Evolutionary conservation across 2,797 vertebrate genomes (phyloP).

Genomic region (Pseudopleuronectes americanus): DNA sequence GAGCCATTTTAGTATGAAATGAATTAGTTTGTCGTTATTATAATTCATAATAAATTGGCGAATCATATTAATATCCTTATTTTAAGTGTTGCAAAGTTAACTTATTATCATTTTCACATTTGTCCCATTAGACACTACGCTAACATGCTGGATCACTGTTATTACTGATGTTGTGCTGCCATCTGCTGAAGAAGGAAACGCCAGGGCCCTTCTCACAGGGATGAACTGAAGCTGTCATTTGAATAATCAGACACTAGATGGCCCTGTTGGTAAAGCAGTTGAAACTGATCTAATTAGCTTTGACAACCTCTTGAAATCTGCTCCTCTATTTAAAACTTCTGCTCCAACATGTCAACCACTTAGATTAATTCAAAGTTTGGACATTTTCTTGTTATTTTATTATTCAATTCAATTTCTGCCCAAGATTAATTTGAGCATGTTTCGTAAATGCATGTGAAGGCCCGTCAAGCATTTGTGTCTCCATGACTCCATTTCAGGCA

Average conservation of each 20-base stretch:
- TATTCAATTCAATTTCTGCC: background rate
- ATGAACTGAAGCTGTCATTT: conserved; percentile 13
- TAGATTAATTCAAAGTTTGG: background rate
- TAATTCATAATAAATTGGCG: no score
- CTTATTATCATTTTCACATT: no score
- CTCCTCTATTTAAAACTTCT: background rate
- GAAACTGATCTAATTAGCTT: background rate
- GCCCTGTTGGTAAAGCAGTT: conserved; percentile 54
- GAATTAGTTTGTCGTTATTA: no score
- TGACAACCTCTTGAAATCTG: background rate
- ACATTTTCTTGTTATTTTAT: background rate
- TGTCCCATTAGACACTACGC: no score
- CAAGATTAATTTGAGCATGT: background rate
- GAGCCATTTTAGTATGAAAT: no score
- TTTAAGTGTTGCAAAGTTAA: no score
- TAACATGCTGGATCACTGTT: no score
- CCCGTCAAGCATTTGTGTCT: no score
- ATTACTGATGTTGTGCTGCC: no score
- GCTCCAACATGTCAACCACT: background rate
- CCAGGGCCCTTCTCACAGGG: background rate
- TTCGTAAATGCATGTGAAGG: background rate
- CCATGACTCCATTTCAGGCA: background rate
- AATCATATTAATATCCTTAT: no score
- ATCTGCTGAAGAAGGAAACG: no score
- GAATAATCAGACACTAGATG: conserved; percentile 59